Evolutionary conservation across 2,888 invertebrate genomes (phyloP), one percentile per base, ranked within the genome.

Genomic region (Netelia inedita): DNA sequence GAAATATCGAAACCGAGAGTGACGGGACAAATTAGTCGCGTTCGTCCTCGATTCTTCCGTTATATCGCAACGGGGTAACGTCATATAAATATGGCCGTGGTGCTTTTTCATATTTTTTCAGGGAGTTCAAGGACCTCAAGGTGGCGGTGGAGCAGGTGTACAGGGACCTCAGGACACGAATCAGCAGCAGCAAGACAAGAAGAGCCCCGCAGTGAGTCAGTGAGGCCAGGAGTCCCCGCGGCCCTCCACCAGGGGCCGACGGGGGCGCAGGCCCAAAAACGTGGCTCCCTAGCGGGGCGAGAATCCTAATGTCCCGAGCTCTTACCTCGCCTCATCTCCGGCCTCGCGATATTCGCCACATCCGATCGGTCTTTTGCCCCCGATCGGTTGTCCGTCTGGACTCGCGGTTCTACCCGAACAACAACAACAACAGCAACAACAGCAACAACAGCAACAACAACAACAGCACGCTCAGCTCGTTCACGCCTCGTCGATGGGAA

Each of bases 131-230:
- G 94, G 94, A 86, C 94, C 94, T 91, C 93, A 92, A 84, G 93
- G 93, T 28, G 94, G 94, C 23, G 92, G 91, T 35, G 91, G 92
- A 28, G 89, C 92, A 87, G 91, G 93, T 86, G 94, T 94, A 86
- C 94, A 94, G 89, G 95, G 95, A 88, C 88, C 92, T 80, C 92
- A 95, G 92, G 94, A 95, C 94, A 89, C 95, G 95, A 93, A 95
- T 95, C 93, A 96, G 95, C 96, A 96, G 94, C 97, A 97, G 95
- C 96, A 96, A 92, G 97, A 97, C 94, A 97, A 97, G 94, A 97
- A 97, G 95, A 97, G 97, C 94, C 97, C 97, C 92, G 96, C 96
- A 91, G 96, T 97, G 94, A 96, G 96, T 95, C 96, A 96, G 96
- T 96, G 96, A 96, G 95, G 95, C 93, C 93, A 93, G 93, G 93